These are phyloP conservation scores for Octopus bimaculoides DNA, from an alignment of 1,140 invertebrate species.

Conservation along the genomic window DNA sequence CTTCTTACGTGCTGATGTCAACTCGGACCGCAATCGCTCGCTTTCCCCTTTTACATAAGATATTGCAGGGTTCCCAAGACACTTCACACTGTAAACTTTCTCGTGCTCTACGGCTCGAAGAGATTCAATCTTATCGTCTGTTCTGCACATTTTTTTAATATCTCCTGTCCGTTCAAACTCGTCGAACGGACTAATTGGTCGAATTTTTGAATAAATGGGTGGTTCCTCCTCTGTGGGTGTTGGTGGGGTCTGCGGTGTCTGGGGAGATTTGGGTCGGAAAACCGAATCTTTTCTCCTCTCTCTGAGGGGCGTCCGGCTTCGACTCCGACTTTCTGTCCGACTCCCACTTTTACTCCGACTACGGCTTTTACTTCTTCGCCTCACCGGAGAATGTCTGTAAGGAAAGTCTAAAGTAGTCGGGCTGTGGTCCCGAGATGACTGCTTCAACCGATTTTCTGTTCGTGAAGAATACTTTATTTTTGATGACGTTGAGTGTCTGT, in stretches of 20 bases:
- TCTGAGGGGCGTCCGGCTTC: slow-evolving; percentile 13
- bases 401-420: slow-evolving; percentile 10
- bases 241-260: slow-evolving; percentile 31
- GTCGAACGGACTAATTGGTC: slow-evolving; percentile 20
- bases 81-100: background rate
- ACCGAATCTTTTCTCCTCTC: slow-evolving; percentile 14
- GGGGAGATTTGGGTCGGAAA: slow-evolving; percentile 3
- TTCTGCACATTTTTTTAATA: background rate
- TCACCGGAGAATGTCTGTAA: slow-evolving; percentile 4
- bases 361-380: background rate
- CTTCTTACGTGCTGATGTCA: background rate
- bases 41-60: background rate
- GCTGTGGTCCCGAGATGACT: slow-evolving; percentile 14
- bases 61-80: background rate
- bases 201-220: slow-evolving; percentile 21
- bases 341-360: slow-evolving; percentile 8
- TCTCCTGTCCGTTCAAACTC: slow-evolving; percentile 18
- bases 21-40: background rate
- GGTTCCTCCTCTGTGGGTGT: slow-evolving; percentile 41
- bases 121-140: background rate
- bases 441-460: slow-evolving; percentile 20
- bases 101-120: background rate
- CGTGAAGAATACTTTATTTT: slow-evolving; percentile 29
- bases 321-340: background rate
- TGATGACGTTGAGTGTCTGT: slow-evolving; percentile 18